Evolutionary conservation across 2,888 invertebrate species (phyloP), one percentile per base, ranked within the genome.

Genomic region (Morpho helenor): DNA sequence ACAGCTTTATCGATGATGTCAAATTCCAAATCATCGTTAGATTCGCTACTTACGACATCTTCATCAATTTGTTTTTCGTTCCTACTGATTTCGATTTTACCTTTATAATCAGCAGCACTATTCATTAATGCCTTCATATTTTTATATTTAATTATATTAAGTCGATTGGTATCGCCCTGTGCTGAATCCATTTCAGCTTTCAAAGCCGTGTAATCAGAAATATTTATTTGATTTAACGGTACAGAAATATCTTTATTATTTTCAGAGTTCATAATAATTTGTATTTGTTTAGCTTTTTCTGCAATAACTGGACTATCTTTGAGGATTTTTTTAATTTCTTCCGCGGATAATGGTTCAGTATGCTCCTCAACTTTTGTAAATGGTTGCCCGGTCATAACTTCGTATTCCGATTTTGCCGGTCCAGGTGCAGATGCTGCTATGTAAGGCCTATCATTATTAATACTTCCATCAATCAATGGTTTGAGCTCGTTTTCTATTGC

Each of bases 371-470:
- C 65, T 54, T 78, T 66, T 7, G 86, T 86, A 63, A 90, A 90
- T 3, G 90, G 90, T 63, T 90, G 90, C 1, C 89, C 89, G 45
- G 83, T 77, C 89, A 90, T 87, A 6, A 90, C 84, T 66, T 89
- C 89, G 62, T 83, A 84, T 61, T 89, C 89, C 0, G 87, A 77
- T 66, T 80, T 83, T 1, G 83, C 66, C 62, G 77, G 75, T 1
- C 83, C 85, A 9, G 78, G 63, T 23, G 63, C 66, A 3, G 84
- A 83, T n/a, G 89, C 83, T 10, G 80, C 73, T 64, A 90, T 89
- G 49, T 89, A 89, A 16, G 85, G 80, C 46, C 67, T 61, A 43
- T 46, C 51, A 8, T 65, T 58, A 47, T 73, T 65, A 1, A 43
- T 49, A 31, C 16, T 22, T 46, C 67, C 70, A 22, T 73, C 69